Evolutionary conservation across 2,888 invertebrate genomes (phyloP), one percentile per base, ranked within the genome.

Genomic region (Agriotes lineatus): DNA sequence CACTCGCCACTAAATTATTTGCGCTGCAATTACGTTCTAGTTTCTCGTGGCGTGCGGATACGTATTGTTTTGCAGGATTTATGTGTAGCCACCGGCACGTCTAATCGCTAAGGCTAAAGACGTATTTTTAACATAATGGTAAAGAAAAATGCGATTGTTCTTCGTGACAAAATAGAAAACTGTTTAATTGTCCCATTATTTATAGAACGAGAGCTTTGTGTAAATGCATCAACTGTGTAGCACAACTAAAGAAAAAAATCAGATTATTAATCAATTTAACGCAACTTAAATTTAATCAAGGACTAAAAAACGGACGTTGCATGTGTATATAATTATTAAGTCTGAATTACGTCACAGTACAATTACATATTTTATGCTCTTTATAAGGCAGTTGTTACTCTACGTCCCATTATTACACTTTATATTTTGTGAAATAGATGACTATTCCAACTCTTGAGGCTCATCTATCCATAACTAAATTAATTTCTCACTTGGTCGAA

Each of bases 111-210:
- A 45, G 20, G 20, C 20, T 45, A 45, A 45, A 20, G 20, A 45
- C 20, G 45, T 45, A 45, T 45, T 45, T 45, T 45, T 45, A 45
- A 20, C 19, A 45, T 45, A 45, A 45, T 45, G 12, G n/a, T n/a
- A 14, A 20, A 18, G 20, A 45, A 45, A 30, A 50, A 50, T 30
- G 50, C 50, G 19, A 50, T 50, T 50, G 50, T 18, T 50, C n/a
- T 25, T n/a, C 30, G 45, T 30, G 16, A 50, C 30, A 45, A 30
- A 50, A 50, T n/a, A 50, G 9, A 50, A 25, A 50, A 50, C 22
- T 1, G 14, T n/a, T 7, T 33, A 50, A 50, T 50, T 50, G 12
- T 1, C n/a, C 20, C 1, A 50, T 50, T 16, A 50, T 33, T 14
- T 50, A 7, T 16, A 16, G 12, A 30, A 50, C 9, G 30, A 16